These are phyloP conservation scores for Brevimyrus niger DNA, from an alignment of 2,113 vertebrate species.

Conservation along the genomic window DNA sequence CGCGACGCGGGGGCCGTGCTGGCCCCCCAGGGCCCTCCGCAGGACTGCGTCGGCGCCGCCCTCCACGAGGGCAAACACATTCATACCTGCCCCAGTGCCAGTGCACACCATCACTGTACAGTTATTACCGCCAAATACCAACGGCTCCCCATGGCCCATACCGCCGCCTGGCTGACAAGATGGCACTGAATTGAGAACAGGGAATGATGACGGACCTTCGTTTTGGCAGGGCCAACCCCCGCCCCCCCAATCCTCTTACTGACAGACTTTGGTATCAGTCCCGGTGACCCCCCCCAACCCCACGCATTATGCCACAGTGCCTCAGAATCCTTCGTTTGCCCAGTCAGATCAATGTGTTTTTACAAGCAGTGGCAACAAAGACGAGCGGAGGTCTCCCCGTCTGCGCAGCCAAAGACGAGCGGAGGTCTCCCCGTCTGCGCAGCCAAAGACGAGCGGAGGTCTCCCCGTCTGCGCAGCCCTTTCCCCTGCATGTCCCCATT, in stretches of 20 bases:
- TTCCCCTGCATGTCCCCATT: not conserved
- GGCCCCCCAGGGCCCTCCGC: not conserved
- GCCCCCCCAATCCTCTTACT: not conserved
- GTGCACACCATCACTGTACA: not conserved
- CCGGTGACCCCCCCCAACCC: not conserved
- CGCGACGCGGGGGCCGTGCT: not conserved
- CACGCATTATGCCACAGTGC: not conserved
- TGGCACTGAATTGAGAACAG: not conserved
- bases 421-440: not conserved
- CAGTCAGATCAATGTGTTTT: slow-evolving; percentile 16
- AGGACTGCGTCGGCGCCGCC: not conserved
- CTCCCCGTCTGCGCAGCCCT: not conserved
- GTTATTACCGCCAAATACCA: not conserved
- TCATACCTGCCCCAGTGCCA: not conserved
- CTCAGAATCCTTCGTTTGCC: not conserved
- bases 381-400: not conserved
- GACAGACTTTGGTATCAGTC: not conserved
- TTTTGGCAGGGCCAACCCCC: not conserved
- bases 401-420: not conserved
- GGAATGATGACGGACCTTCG: not conserved
- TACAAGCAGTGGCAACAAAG: slow-evolving; percentile 3
- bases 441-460: not conserved
- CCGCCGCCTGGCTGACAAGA: not conserved
- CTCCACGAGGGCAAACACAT: not conserved
- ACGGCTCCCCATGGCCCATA: not conserved